Percentiles rank a stretch among this genome's conserved stretches.
Evolutionary conservation across 1,140 invertebrate genomes (phyloP).

Genomic region (Cotesia chilonis): DNA sequence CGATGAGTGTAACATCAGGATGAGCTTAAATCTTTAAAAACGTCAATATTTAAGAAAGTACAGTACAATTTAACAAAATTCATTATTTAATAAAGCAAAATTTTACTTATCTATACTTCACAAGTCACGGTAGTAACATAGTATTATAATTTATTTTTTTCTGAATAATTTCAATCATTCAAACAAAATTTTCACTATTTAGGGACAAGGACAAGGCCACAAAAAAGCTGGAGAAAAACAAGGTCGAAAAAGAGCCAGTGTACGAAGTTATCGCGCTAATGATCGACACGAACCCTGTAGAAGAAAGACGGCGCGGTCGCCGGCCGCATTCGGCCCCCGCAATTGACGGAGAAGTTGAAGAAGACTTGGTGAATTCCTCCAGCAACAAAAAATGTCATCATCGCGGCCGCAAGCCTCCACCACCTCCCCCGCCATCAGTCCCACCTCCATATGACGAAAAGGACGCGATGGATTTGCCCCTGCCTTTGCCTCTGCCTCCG

Average conservation of each 20-base stretch:
- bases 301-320: slow-evolving; percentile 48
- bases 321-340: slow-evolving; percentile 61
- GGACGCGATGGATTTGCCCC: slow-evolving; percentile 43
- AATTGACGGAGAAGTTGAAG: slow-evolving; percentile 46
- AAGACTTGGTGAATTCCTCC: background rate
- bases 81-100: no score
- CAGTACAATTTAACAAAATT: no score
- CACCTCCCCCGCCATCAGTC: slow-evolving; percentile 50
- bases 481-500: slow-evolving; percentile 47
- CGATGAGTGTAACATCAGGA: no score
- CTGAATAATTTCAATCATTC: no score
- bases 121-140: no score
- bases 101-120: no score
- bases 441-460: no score
- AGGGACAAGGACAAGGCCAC: slow-evolving; percentile 39
- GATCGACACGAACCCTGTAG: slow-evolving; percentile 48
- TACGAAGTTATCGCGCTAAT: slow-evolving; percentile 58
- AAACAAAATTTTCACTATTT: no score
- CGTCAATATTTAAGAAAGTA: no score
- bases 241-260: slow-evolving; percentile 50
- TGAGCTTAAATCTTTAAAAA: no score
- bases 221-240: slow-evolving; percentile 38
- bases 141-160: no score
- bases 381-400: slow-evolving; percentile 28
- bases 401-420: slow-evolving; percentile 48